Evolutionary conservation across 2,888 invertebrate genomes (phyloP).

Genomic region (Mycalesis mineus): DNA sequence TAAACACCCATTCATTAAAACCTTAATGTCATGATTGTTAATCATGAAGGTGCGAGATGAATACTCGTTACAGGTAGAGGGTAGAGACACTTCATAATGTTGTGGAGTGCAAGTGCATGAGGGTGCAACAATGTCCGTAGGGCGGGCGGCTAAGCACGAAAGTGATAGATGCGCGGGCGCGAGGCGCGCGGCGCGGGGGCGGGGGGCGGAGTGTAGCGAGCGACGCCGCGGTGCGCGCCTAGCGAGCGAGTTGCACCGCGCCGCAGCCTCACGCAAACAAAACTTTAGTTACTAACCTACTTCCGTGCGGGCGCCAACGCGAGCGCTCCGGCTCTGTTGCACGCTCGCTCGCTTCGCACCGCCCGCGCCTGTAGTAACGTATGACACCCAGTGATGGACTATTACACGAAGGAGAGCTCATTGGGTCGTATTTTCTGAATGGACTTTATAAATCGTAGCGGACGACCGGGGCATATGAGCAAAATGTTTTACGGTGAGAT

Average conservation of each 20-base stretch:
- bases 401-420: slow-evolving; percentile 50
- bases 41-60: no score
- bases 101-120: background rate
- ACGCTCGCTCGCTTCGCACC: slow-evolving; percentile 34
- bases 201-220: slow-evolving; percentile 31
- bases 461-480: slow-evolving; percentile 61
- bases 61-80: no score
- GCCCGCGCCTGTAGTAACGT: slow-evolving; percentile 34
- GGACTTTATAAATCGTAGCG: slow-evolving; percentile 58
- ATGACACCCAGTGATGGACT: slow-evolving; percentile 69
- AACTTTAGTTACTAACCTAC: slow-evolving; percentile 79
- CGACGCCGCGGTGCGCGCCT: slow-evolving; percentile 37
- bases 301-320: slow-evolving; percentile 77
- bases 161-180: slow-evolving; percentile 67
- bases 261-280: slow-evolving; percentile 78
- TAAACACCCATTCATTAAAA: no score
- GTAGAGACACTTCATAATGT: no score
- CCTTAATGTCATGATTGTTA: no score
- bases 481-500: slow-evolving; percentile 77
- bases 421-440: slow-evolving; percentile 53
- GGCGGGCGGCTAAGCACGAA: slow-evolving; percentile 54
- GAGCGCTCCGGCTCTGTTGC: slow-evolving; percentile 45
- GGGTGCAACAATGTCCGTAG: slow-evolving; percentile 39
- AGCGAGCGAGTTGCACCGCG: slow-evolving; percentile 58
- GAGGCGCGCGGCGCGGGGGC: slow-evolving; percentile 37